Conservation (phyloP, 2,888 invertebrate genomes). For the Eucera pruinosa region DNA sequence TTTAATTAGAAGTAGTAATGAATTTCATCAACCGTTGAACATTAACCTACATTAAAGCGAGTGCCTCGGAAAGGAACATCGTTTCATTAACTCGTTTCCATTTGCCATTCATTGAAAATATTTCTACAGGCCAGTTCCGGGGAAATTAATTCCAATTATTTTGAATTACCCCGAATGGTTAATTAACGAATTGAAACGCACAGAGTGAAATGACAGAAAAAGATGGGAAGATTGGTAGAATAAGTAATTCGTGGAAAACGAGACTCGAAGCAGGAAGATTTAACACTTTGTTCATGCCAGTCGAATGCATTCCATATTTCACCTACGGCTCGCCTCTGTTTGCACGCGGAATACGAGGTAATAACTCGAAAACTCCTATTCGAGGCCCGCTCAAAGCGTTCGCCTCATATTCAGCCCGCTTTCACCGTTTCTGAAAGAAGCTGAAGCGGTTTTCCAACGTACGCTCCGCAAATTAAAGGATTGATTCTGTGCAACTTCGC, state of each 20-base stretch:
- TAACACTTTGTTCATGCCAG: conserved; percentile 36
- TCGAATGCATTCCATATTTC: conserved; percentile 46
- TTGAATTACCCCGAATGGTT: not conserved
- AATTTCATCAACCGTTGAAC: conserved; percentile 19
- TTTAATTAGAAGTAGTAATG: conserved; percentile 1
- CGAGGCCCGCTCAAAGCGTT: conserved; percentile 24
- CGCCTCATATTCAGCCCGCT: conserved; percentile 23
- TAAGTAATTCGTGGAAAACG: conserved; percentile 29
- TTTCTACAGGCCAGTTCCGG: conserved; percentile 5
- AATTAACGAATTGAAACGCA: not conserved
- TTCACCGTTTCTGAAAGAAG: conserved; percentile 27
- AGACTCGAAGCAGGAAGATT: conserved; percentile 31
- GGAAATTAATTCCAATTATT: conserved; percentile 9
- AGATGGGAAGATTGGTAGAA: conserved; percentile 26
- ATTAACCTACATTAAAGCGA: conserved; percentile 27
- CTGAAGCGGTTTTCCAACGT: conserved; percentile 14
- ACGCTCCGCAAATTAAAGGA: conserved; percentile 2
- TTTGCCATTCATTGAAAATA: conserved; percentile 22
- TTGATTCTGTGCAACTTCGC: not conserved
- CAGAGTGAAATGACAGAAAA: conserved; percentile 3
- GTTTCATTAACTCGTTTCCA: conserved; percentile 16
- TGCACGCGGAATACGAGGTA: conserved; percentile 50
- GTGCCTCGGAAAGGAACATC: conserved; percentile 16
- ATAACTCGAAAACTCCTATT: conserved; percentile 50
- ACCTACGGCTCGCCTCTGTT: conserved; percentile 48